Evolutionary conservation across 2,888 invertebrate species (phyloP), one percentile per base, ranked within the genome.

Genomic region (Hydrotaea cyrtoneurina): DNA sequence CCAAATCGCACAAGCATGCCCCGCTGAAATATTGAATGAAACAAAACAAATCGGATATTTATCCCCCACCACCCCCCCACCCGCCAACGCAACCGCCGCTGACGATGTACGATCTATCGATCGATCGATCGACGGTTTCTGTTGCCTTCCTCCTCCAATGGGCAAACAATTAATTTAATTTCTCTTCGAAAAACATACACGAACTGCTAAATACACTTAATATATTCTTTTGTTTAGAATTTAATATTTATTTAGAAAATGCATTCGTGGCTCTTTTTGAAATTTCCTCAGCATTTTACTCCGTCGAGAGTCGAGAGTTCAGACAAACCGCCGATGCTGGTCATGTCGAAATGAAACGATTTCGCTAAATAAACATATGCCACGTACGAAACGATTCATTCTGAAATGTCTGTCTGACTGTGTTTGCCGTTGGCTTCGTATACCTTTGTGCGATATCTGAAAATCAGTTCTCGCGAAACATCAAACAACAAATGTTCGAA

Each of bases 391-490:
- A 17, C 36, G 64, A 62, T 62, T 4, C n/a, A 15, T 31, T 31
- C 13, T 62, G 53, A 53, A 13, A 53, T 53, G 55, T 8, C 39
- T 10, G 39, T 11, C 8, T 39, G 39, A 11, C 62, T 17, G 10
- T 15, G 11, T 26, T 23, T 7, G 31, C 26, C 3, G 15, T 21
- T 19, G 69, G 15, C 43, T 69, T 69, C 39, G 15, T 69, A 23
- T 13, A 69, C 13, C n/a, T 69, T 46, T 69, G 39, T 23, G 46
- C n/a, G 15, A 8, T 8, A 46, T 69, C 23, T 15, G 23, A 66
- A 82, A 85, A 85, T 82, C 77, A 85, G 85, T 85, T 80, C 79
- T 82, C 85, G 79, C 85, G 39, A 80, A 85, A 82, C 85, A 82
- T 74, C 62, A 79, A 57, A 53, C 62, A 77, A 77, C 55, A 82